A percentile compares a stretch with the other conserved stretches of the same genome.
phyloP scores from a whole-genome alignment of 2,113 vertebrate genomes.

The Myotis lucifugus region DNA sequence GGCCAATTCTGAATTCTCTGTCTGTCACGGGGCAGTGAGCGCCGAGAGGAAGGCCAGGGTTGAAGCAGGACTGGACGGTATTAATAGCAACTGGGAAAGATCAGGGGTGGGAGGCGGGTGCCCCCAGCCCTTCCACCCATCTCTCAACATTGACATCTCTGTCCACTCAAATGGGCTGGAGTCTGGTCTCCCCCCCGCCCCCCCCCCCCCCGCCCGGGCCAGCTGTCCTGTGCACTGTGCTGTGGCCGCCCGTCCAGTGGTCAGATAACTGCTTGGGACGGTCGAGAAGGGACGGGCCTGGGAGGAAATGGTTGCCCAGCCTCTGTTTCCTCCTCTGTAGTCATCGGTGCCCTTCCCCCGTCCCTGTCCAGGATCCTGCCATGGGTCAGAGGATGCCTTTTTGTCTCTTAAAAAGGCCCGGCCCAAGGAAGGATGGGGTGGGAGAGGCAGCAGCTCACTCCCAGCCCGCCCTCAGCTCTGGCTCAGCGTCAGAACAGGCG shows the following conservation, averaged over 20 bases:
- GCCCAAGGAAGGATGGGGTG: not conserved
- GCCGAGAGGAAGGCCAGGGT: not conserved
- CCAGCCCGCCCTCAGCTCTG: not conserved
- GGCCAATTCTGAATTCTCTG: not conserved
- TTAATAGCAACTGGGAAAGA: not conserved
- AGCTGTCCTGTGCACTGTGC: not conserved
- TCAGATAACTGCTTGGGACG: not conserved
- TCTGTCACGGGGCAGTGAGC: accelerated
- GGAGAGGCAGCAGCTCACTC: not conserved
- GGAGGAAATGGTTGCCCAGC: not conserved
- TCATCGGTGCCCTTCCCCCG: not conserved
- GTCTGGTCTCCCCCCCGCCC: not conserved
- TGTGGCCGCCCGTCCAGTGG: accelerated
- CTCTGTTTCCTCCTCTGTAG: not conserved
- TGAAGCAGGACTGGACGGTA: no score
- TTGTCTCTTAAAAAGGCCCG: not conserved
- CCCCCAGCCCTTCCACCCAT: accelerated
- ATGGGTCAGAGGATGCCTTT: not conserved
- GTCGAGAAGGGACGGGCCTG: not conserved
- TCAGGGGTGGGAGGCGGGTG: accelerated
- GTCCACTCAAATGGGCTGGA: not conserved
- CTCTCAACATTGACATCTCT: not conserved
- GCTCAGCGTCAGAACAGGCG: not conserved
- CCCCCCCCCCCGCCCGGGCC: not conserved
- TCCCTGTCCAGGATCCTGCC: accelerated